Percentiles rank a stretch among this genome's conserved stretches.
Evolutionary conservation across 2,113 vertebrate genomes (phyloP).

Genomic region (Syrrhaptes paradoxus): DNA sequence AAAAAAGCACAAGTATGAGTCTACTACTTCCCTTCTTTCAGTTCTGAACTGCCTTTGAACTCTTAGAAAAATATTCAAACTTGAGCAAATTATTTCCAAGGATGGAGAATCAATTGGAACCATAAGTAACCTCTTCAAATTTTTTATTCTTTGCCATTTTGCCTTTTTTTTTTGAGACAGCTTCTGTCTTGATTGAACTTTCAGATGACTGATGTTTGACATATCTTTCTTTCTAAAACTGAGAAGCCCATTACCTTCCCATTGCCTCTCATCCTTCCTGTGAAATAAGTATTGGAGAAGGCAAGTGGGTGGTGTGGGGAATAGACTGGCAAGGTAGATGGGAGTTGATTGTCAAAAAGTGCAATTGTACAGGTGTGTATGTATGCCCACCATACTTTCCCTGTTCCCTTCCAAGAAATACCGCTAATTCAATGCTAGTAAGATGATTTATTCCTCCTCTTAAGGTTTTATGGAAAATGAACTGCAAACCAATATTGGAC

Average conservation of each 20-base stretch:
- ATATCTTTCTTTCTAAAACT: not conserved
- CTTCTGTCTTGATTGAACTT: not conserved
- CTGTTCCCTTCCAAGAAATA: not conserved
- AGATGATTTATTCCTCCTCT: not conserved
- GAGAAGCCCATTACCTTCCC: not conserved
- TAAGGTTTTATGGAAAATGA: not conserved
- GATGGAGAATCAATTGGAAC: accelerated
- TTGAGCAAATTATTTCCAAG: not conserved
- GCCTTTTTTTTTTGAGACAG: not conserved
- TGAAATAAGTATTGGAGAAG: not conserved
- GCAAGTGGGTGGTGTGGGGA: not conserved
- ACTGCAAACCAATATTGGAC: not conserved
- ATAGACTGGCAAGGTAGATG: not conserved
- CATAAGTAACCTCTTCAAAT: not conserved
- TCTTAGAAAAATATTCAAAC: not conserved
- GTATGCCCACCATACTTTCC: accelerated
- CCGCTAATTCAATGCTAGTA: not conserved
- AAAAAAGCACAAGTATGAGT: not conserved
- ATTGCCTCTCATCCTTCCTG: not conserved
- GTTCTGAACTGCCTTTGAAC: not conserved
- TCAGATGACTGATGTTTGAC: not conserved
- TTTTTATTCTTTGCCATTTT: not conserved
- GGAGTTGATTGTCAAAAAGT: not conserved
- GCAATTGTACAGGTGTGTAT: not conserved
- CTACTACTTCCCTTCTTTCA: not conserved